phyloP scores from a whole-genome alignment of 23 tunicate genomes.

The Styela clava region DNA sequence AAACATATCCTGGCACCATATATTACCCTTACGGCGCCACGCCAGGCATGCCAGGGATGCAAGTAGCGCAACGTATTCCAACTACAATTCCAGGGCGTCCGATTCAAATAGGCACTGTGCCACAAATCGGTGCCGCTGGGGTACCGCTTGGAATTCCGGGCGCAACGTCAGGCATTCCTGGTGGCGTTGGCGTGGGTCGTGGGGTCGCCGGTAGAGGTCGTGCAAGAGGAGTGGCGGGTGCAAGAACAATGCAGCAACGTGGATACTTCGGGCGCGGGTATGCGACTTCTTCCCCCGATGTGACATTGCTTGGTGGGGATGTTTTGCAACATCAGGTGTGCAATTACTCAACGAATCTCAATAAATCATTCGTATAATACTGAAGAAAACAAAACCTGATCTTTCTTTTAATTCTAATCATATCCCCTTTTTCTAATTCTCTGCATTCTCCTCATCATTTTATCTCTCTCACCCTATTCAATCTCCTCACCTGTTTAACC shows the following conservation, averaged over 20 bases:
- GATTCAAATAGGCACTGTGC: slow-evolving; percentile 44
- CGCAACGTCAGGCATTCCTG: slow-evolving; percentile 70
- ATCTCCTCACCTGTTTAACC: no score
- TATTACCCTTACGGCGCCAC: slow-evolving; percentile 85
- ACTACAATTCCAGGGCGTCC: slow-evolving; percentile 22
- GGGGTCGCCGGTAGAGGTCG: slow-evolving; percentile 49
- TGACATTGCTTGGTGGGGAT: slow-evolving; percentile 70
- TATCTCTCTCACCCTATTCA: no score
- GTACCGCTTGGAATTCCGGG: slow-evolving; percentile 97
- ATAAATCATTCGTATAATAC: neutral
- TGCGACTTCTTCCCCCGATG: slow-evolving; percentile 44
- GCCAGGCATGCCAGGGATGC: slow-evolving; percentile 48
- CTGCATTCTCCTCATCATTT: no score
- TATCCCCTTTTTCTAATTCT: neutral
- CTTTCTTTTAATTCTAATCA: no score
- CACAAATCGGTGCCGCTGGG: slow-evolving; percentile 93
- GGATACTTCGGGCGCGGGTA: slow-evolving; percentile 80
- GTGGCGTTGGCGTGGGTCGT: slow-evolving; percentile 17
- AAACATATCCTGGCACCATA: slow-evolving; percentile 50
- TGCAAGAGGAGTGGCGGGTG: slow-evolving; percentile 40
- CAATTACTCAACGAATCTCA: slow-evolving; percentile 37
- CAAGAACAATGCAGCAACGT: slow-evolving; percentile 28
- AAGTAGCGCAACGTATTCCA: slow-evolving; percentile 45
- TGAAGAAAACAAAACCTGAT: no score
- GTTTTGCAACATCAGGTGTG: slow-evolving; percentile 73